Evolutionary conservation across 2,888 invertebrate species (phyloP).

Genomic region (Colletes collaris): DNA sequence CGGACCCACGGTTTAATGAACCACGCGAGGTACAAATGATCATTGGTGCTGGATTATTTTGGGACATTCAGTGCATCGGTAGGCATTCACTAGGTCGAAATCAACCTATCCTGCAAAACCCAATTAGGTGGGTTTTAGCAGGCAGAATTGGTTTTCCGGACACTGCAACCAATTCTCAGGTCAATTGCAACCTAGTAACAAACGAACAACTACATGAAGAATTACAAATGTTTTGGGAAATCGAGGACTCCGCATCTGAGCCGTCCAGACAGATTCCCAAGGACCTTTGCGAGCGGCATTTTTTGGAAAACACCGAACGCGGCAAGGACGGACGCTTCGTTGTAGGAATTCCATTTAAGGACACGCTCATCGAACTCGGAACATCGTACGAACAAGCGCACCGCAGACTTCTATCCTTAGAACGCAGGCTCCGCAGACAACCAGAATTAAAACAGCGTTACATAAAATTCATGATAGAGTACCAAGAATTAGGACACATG

Average conservation of each 20-base stretch:
- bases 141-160: no score
- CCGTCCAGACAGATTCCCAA: not conserved
- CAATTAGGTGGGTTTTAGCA: no score
- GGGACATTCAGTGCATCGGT: no score
- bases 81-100: no score
- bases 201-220: not conserved
- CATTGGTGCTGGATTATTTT: no score
- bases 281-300: constrained; percentile 13
- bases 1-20: no score
- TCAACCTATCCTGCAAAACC: no score
- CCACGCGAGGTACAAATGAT: no score
- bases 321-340: constrained; percentile 3
- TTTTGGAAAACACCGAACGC: not conserved
- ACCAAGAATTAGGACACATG: constrained; percentile 20
- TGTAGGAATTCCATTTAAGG: constrained; percentile 9
- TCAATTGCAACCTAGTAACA: not conserved
- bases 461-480: constrained; percentile 7
- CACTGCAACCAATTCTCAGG: no score
- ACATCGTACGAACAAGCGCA: not conserved
- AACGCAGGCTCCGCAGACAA: constrained; percentile 6
- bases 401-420: not conserved
- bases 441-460: not conserved
- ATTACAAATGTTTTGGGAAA: constrained; percentile 7
- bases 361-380: not conserved
- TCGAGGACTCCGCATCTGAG: not conserved